phyloP scores from a whole-genome alignment of 1,140 invertebrate genomes.

The Lutraria rhynchaena region DNA sequence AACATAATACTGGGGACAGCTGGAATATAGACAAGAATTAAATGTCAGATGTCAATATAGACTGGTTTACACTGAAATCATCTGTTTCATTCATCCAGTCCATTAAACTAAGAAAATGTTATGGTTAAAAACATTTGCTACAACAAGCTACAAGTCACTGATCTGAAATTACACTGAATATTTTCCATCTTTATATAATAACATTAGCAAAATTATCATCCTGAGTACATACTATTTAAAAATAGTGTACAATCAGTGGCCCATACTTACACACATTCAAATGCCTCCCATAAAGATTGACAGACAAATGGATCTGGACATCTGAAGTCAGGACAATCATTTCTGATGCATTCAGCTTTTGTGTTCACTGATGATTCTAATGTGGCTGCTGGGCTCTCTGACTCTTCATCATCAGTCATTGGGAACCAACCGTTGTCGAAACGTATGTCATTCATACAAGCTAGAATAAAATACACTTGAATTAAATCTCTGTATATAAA shows the following conservation, averaged over 20 bases:
- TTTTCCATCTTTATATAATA: too few species aligned
- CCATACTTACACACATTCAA: constrained; percentile 90
- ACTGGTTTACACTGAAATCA: too few species aligned
- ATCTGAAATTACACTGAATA: too few species aligned
- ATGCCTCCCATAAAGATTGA: constrained; percentile 93
- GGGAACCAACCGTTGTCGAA: constrained; percentile 96
- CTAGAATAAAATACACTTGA: constrained; percentile 82
- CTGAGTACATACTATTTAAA: not conserved
- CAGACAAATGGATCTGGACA: constrained; percentile 94
- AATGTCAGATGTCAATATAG: too few species aligned
- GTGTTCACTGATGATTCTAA: constrained; percentile 90
- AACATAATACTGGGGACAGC: constrained; percentile 20
- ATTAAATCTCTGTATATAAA: too few species aligned
- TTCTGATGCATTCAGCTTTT: constrained; percentile 94
- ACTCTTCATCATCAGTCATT: constrained; percentile 95
- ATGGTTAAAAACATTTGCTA: too few species aligned
- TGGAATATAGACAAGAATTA: constrained; percentile 27
- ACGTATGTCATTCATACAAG: constrained; percentile 92
- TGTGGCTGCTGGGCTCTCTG: constrained; percentile 86
- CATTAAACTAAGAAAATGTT: constrained; percentile 2
- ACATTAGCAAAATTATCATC: not conserved
- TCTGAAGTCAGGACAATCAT: constrained; percentile 95
- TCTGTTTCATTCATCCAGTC: too few species aligned
- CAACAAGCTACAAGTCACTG: too few species aligned
- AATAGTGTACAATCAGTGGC: not conserved